Evolutionary conservation across 1,140 invertebrate genomes (phyloP), one percentile per base, ranked within the genome.

Genomic region (Battus philenor): DNA sequence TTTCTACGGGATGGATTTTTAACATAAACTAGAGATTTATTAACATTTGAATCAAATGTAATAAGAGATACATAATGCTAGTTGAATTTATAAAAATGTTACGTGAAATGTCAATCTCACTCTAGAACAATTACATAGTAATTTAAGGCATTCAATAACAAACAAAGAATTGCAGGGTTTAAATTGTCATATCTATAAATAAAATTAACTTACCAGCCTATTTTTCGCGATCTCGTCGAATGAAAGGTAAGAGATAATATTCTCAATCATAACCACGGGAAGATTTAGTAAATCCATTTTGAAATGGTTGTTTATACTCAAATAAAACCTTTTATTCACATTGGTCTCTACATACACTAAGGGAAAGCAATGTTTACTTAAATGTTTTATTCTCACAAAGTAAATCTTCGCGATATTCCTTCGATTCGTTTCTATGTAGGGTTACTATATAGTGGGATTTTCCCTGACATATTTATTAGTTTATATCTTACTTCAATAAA

Each of bases 161-260:
- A 41, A n/a, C 6, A 36, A 24, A 38, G n/a, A 39, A 39, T 11
- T 39, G 16, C 2, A 27, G n/a, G 30, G 22, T 24, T 43, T 34
- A 53, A 45, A 55, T 31, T 33, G 29, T 59, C 56, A 59, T 44
- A 55, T 60, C 60, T 70, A 65, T 65, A 71, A 66, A 77, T 71
- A 73, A 65, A 58, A 61, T 44, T 12, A 33, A 60, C 91, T 91
- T 90, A 96, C 94, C 66, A 93, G 76, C 87, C 94, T 89, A 66
- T 91, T 89, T 81, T 89, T 91, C 46, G 94, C 92, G 36, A 95
- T 91, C 87, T 95, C 93, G 79, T 96, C 94, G 72, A 92, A 96
- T 0, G 89, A 82, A 18, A 96, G 84, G 86, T 90, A 92, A 16
- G 91, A 93, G 17, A 96, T 85, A 54, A 96, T 92, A 34, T 93